Percentiles rank a stretch among this genome's conserved stretches.
Conservation (phyloP, 2,113 vertebrate species). For the Trogon surrucura region DNA sequence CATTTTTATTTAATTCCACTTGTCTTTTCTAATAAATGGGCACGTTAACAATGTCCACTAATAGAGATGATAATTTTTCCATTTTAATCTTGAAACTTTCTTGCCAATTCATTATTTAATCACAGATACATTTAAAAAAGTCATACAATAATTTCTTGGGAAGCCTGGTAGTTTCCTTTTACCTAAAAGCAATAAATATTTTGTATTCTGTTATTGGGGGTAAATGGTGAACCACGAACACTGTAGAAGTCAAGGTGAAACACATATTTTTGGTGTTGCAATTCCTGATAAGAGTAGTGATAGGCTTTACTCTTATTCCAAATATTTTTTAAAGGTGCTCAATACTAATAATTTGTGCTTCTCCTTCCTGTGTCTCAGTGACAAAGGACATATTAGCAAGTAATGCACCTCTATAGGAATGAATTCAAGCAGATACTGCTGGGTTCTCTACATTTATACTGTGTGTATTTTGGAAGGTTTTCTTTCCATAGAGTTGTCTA, state of each 20-base stretch:
- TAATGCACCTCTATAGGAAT: not conserved
- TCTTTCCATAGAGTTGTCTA: not conserved
- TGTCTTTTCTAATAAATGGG: conserved; percentile 62
- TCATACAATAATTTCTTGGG: not conserved
- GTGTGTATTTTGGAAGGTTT: not conserved
- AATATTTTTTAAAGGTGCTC: not conserved
- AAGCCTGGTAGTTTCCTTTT: not conserved
- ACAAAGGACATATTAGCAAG: not conserved
- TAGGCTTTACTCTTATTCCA: not conserved
- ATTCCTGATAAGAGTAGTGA: not conserved
- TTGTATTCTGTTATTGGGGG: not conserved
- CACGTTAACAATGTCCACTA: conserved; percentile 42
- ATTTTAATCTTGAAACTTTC: conserved; percentile 48
- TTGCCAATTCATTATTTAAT: conserved; percentile 4
- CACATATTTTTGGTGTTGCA: not conserved
- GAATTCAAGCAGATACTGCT: not conserved
- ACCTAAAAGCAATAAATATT: not conserved
- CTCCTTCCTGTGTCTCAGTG: not conserved
- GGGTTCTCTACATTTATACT: not conserved
- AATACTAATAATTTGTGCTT: not conserved
- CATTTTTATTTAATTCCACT: conserved; percentile 64
- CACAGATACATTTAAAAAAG: not conserved
- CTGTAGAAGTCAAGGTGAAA: not conserved
- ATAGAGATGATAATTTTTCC: conserved; percentile 47
- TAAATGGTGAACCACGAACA: not conserved